Evolutionary conservation across 2,113 vertebrate genomes (phyloP).

Genomic region (Anolis carolinensis): DNA sequence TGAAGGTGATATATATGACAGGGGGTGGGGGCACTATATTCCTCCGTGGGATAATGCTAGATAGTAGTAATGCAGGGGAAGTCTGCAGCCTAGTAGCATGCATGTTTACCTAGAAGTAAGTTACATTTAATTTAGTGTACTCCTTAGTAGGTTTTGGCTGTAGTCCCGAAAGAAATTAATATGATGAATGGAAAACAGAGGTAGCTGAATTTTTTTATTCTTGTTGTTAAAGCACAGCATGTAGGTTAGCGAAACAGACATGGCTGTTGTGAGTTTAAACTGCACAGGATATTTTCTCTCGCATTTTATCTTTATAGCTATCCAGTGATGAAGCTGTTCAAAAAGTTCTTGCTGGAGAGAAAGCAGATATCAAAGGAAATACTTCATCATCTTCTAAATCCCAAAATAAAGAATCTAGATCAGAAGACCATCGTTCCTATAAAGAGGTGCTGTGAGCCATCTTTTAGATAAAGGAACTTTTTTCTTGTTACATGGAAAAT

Average conservation of each 20-base stretch:
- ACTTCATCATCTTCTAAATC: slow-evolving; percentile 73
- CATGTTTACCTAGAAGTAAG: too few relatives aligned
- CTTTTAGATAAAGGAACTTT: fast-evolving
- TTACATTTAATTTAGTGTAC: not conserved
- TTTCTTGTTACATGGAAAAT: not conserved
- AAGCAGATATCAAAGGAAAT: slow-evolving; percentile 78
- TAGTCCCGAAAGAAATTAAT: not conserved
- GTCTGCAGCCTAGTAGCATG: not conserved
- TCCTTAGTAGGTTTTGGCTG: not conserved
- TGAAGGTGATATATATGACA: too few relatives aligned
- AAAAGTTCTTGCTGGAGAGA: slow-evolving; percentile 87
- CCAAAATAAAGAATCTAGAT: slow-evolving; percentile 78
- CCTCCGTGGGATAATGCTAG: not conserved
- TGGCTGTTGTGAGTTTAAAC: not conserved
- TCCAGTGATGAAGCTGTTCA: slow-evolving; percentile 93
- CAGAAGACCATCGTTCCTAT: slow-evolving; percentile 69
- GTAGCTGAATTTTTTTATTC: too few relatives aligned
- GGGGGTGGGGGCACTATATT: too few relatives aligned
- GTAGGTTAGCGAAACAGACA: not conserved
- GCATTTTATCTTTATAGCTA: slow-evolving; percentile 72
- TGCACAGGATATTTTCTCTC: not conserved
- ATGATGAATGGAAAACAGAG: not conserved
- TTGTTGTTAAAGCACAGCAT: not conserved
- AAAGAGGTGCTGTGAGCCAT: slow-evolving; percentile 70
- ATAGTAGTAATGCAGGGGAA: not conserved